These are phyloP conservation scores for Polyommatus icarus DNA, from an alignment of 2,888 invertebrate genomes.

Conservation along the genomic window DNA sequence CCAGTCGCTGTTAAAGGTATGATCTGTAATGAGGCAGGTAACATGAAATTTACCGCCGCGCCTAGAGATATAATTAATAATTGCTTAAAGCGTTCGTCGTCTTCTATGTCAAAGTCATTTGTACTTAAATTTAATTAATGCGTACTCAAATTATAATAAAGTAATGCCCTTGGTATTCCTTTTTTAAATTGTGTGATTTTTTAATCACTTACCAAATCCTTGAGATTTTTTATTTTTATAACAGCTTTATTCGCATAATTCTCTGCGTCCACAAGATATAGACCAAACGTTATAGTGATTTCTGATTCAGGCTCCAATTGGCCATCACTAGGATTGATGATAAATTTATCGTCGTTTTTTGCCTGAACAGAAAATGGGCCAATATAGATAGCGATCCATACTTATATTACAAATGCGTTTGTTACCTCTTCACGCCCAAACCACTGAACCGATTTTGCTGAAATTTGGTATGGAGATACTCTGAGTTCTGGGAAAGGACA, in stretches of 20 bases:
- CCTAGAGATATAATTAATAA: too few relatives aligned
- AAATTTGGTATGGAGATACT: too few relatives aligned
- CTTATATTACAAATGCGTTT: too few relatives aligned
- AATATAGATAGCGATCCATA: neutral
- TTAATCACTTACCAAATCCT: conserved; percentile 64
- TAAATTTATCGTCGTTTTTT: conserved; percentile 66
- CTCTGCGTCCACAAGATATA: conserved; percentile 67
- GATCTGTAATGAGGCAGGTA: conserved; percentile 46
- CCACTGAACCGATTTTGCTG: too few relatives aligned
- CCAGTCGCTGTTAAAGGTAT: conserved; percentile 81
- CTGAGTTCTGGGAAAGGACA: too few relatives aligned
- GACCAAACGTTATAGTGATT: conserved; percentile 54
- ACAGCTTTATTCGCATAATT: conserved; percentile 68
- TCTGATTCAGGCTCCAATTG: conserved; percentile 63
- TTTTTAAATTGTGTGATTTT: neutral
- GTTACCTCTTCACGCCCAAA: too few relatives aligned
- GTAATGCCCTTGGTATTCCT: too few relatives aligned
- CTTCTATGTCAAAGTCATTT: too few relatives aligned
- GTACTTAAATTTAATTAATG: too few relatives aligned
- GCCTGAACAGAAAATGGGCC: conserved; percentile 49
- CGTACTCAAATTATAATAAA: too few relatives aligned
- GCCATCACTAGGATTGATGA: conserved; percentile 63
- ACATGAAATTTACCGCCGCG: neutral
- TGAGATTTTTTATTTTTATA: conserved; percentile 68
- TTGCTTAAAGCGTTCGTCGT: too few relatives aligned